Evolutionary conservation across 2,113 vertebrate species (phyloP).

Genomic region (Struthidea cinerea): DNA sequence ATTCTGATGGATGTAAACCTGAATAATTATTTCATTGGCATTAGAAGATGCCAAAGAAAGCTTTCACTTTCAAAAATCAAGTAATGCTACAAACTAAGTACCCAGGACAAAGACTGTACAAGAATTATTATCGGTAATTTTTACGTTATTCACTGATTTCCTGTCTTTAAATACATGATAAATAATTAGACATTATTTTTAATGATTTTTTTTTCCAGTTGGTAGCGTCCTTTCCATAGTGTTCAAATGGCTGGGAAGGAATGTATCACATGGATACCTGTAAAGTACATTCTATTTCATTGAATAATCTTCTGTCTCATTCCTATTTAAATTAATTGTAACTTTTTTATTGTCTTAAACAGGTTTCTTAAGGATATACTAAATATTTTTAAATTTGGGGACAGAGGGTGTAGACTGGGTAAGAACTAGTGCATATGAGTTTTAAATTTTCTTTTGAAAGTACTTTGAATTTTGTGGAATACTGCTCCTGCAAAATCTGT

Average conservation of each 20-base stretch:
- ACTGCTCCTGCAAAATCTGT: neutral
- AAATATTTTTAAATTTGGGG: neutral
- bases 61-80: neutral
- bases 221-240: neutral
- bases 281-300: neutral
- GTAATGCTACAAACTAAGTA: neutral
- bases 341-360: neutral
- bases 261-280: neutral
- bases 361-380: neutral
- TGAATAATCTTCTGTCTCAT: neutral
- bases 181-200: neutral
- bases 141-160: neutral
- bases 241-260: neutral
- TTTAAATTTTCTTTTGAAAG: neutral
- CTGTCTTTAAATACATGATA: neutral
- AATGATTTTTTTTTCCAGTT: neutral
- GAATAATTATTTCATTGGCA: neutral
- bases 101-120: neutral
- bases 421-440: neutral
- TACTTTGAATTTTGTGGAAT: neutral
- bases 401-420: accelerated
- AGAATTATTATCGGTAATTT: neutral
- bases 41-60: neutral
- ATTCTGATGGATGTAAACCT: neutral
- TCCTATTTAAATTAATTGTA: neutral